Conservation (phyloP, 2,797 vertebrate genomes). For the Hipposideros larvatus region DNA sequence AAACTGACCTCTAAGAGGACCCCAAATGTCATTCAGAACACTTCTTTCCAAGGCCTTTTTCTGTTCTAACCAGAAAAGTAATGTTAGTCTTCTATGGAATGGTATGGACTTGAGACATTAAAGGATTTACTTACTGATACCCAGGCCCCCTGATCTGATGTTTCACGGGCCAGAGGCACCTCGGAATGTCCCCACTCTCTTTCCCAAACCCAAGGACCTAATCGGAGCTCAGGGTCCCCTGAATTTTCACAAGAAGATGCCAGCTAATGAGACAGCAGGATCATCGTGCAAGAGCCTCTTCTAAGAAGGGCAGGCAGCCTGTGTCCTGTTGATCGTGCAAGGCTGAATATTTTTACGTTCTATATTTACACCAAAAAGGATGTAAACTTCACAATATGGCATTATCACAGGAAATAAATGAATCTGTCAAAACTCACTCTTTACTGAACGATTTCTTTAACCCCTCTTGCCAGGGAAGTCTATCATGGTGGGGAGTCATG, state of each 20-base stretch:
- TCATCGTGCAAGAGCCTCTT: background rate
- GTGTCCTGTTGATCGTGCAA: background rate
- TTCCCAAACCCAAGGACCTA: background rate
- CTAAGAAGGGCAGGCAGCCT: background rate
- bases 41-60: background rate
- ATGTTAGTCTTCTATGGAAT: background rate
- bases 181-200: background rate
- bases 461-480: constrained; percentile 4
- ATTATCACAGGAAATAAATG: constrained; percentile 33
- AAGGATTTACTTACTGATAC: background rate
- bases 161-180: background rate
- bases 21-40: background rate
- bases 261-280: background rate
- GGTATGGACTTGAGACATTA: background rate
- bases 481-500: background rate
- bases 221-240: background rate
- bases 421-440: constrained; percentile 46
- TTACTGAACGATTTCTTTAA: constrained; percentile 50
- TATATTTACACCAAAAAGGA: constrained; percentile 4
- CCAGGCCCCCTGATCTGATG: background rate
- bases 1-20: background rate
- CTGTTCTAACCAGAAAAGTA: background rate
- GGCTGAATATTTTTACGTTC: background rate
- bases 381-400: background rate
- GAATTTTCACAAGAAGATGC: background rate